Evolutionary conservation across 1,140 invertebrate genomes (phyloP), one percentile per base, ranked within the genome.

Genomic region (Drosophila auraria): DNA sequence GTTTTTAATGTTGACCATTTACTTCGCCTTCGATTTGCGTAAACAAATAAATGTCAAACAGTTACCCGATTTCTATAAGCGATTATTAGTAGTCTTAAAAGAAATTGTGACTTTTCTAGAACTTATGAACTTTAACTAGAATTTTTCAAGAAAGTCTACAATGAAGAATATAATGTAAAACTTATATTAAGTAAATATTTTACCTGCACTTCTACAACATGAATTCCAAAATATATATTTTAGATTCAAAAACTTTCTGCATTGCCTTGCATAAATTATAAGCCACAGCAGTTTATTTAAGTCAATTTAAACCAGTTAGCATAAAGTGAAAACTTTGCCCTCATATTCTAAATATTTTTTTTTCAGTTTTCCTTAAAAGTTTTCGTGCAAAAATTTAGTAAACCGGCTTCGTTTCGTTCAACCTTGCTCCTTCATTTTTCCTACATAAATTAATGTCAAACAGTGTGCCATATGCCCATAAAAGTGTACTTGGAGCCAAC

Each of bases 391-490:
- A 23, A 33, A 59, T 17, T 2, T 40, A 59, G 23, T n/a, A 9
- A 36, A 9, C 7, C n/a, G 11, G 4, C 6, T 11, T 11, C 42
- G 6, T 47, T 45, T 45, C 30, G 2, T 64, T 33, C 2, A 49
- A 49, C 36, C 23, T 49, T 54, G 14, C 56, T 15, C 6, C 44
- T 25, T 15, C 6, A 17, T 17, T 57, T 70, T 65, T 47, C 33
- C 23, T 40, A 71, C 71, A 54, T 30, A 62, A 75, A 49, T 62
- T 47, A 65, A 53, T 68, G 72, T 66, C 42, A 78, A 77, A 44
- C 54, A 73, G 38, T 72, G 54, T 33, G 68, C 54, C 57, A 68
- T 60, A 56, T 76, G 50, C 66, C n/a, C 59, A 63, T 56, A 58
- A 73, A 73, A 70, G 42, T 58, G 53, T 70, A 42, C 45, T 58